A percentile compares a stretch with the other conserved stretches of the same genome.
These are phyloP conservation scores for Gobionotothen gibberifrons DNA, from an alignment of 2,797 vertebrate species.

Conservation along the genomic window DNA sequence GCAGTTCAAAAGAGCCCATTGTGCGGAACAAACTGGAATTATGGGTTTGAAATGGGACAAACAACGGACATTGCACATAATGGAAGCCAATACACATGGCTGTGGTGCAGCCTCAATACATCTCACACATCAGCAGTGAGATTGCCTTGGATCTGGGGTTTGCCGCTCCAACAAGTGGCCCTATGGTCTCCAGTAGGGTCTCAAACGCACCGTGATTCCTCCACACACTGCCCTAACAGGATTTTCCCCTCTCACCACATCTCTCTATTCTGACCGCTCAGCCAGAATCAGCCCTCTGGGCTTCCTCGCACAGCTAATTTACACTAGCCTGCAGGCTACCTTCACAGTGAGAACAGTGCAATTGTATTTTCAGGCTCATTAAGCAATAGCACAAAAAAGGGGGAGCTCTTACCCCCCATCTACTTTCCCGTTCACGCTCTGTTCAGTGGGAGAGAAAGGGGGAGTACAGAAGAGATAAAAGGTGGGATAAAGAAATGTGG, in stretches of 20 bases:
- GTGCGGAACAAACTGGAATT: conserved; percentile 70
- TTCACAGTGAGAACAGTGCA: conserved; percentile 86
- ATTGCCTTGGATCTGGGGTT: conserved; percentile 14
- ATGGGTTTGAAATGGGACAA: conserved; percentile 79
- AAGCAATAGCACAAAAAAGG: conserved; percentile 80
- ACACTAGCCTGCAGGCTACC: conserved; percentile 84
- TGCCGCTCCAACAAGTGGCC: conserved; percentile 71
- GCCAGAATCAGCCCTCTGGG: conserved; percentile 82
- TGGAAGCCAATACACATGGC: conserved; percentile 57
- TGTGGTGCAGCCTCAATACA: conserved; percentile 55
- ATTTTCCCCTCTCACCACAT: conserved; percentile 69
- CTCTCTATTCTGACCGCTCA: conserved; percentile 78
- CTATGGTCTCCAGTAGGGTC: conserved; percentile 33
- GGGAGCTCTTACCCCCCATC: conserved; percentile 58
- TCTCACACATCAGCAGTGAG: conserved; percentile 58
- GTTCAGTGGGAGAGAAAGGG: conserved; percentile 45
- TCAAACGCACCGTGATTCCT: conserved; percentile 67
- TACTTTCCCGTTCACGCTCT: conserved; percentile 69
- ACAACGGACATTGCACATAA: conserved; percentile 76
- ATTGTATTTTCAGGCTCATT: conserved; percentile 91
- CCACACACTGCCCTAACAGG: conserved; percentile 73
- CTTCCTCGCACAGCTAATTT: conserved; percentile 86
- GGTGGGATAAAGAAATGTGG: conserved; percentile 53
- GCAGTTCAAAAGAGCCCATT: conserved; percentile 71
- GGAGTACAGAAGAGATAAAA: conserved; percentile 43